Conservation (phyloP, 2,797 vertebrate species). For the Gymnothorax javanicus region DNA sequence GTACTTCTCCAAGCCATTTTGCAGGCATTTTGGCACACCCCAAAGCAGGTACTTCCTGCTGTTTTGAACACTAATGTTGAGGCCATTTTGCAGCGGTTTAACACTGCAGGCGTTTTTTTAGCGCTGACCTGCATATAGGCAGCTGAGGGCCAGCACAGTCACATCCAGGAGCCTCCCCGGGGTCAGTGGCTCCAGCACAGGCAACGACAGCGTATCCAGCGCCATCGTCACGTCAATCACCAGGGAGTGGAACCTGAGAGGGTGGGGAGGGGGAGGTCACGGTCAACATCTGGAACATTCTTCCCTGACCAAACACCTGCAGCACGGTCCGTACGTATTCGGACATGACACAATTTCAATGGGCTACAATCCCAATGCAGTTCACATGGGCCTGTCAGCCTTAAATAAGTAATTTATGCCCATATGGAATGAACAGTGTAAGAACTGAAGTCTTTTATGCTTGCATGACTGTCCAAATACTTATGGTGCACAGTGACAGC, state of each 20-base stretch:
- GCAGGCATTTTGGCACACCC: too few relatives aligned
- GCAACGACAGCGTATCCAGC: constrained; percentile 93
- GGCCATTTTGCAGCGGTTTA: not conserved
- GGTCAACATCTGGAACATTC: not conserved
- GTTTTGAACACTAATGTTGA: not conserved
- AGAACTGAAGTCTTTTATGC: too few relatives aligned
- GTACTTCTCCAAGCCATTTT: too few relatives aligned
- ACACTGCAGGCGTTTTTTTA: not conserved
- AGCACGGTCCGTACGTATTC: too few relatives aligned
- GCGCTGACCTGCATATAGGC: constrained; percentile 91
- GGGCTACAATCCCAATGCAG: too few relatives aligned
- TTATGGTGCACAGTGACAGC: not conserved
- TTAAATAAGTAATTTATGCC: too few relatives aligned
- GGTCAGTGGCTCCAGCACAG: constrained; percentile 92
- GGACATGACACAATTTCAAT: too few relatives aligned
- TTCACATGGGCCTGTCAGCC: too few relatives aligned
- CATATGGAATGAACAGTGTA: too few relatives aligned
- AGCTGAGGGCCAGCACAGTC: constrained; percentile 95
- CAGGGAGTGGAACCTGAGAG: constrained; percentile 90
- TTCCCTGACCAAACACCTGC: too few relatives aligned
- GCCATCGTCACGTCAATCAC: constrained; percentile 99
- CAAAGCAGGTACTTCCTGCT: not conserved
- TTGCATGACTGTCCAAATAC: too few relatives aligned
- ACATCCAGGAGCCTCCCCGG: constrained; percentile 92
- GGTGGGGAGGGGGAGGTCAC: not conserved